Percentiles rank a stretch among this genome's conserved stretches.
These are phyloP conservation scores for Sarcophaga caerulescens DNA, from an alignment of 2,888 invertebrate species.

Conservation along the genomic window DNA sequence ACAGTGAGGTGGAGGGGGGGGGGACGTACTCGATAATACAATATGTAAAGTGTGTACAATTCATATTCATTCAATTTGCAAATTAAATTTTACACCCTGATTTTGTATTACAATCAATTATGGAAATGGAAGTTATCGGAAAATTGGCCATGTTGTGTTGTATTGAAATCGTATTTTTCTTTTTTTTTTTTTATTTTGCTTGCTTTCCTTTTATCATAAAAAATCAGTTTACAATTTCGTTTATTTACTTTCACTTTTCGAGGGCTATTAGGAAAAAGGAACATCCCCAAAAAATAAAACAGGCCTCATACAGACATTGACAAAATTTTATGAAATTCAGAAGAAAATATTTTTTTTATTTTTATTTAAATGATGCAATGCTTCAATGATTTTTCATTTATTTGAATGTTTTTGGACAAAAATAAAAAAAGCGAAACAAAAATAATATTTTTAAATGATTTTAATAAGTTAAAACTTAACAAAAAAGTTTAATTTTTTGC, in stretches of 20 bases:
- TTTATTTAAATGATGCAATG: background rate
- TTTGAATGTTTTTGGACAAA: background rate
- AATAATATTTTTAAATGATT: background rate
- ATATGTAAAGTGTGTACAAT: background rate
- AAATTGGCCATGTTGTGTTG: background rate
- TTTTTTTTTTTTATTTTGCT: no score
- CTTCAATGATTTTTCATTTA: conserved; percentile 19
- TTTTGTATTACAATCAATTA: background rate
- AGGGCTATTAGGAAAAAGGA: background rate
- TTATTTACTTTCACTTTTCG: background rate
- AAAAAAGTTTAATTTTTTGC: background rate
- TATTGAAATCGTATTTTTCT: background rate
- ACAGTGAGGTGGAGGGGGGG: background rate
- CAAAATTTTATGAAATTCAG: background rate
- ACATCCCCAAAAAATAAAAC: background rate
- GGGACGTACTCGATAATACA: background rate
- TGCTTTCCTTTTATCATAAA: background rate
- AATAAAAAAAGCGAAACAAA: background rate
- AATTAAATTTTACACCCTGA: conserved; percentile 22
- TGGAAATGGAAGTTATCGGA: background rate
- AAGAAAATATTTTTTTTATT: conserved; percentile 2
- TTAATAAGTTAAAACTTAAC: background rate
- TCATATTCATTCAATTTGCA: conserved; percentile 18
- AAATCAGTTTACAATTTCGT: background rate
- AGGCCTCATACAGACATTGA: background rate